Conservation (phyloP, 2,113 vertebrate genomes). For the Geococcyx californianus region DNA sequence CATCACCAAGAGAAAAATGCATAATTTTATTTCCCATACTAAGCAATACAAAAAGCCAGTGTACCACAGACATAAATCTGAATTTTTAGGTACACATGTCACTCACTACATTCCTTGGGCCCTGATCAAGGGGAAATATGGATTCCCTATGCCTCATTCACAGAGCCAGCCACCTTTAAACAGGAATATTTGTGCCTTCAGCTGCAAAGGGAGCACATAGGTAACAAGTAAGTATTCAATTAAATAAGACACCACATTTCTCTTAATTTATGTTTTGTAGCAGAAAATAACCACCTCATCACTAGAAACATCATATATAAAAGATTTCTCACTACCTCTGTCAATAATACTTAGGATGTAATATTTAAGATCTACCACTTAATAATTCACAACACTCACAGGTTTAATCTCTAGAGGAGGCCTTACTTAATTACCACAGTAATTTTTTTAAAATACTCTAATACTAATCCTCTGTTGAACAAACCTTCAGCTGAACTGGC, state of each 20-base stretch:
- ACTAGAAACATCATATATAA: background rate
- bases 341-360: background rate
- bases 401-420: background rate
- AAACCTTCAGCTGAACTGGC: background rate
- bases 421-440: background rate
- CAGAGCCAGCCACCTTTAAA: background rate
- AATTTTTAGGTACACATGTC: background rate
- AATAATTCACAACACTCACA: background rate
- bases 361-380: background rate
- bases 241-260: background rate
- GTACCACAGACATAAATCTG: background rate
- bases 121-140: background rate
- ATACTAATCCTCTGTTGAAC: background rate
- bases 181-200: background rate
- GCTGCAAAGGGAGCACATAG: background rate
- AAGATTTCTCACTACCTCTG: background rate
- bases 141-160: background rate
- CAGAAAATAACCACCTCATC: background rate
- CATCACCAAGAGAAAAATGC: background rate
- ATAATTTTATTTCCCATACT: background rate
- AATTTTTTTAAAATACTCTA: background rate
- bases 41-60: background rate
- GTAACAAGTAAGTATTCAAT: background rate
- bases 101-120: background rate
- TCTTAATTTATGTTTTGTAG: background rate